Evolutionary conservation across 2,113 vertebrate species (phyloP).

Genomic region (Dromiciops gliroides): DNA sequence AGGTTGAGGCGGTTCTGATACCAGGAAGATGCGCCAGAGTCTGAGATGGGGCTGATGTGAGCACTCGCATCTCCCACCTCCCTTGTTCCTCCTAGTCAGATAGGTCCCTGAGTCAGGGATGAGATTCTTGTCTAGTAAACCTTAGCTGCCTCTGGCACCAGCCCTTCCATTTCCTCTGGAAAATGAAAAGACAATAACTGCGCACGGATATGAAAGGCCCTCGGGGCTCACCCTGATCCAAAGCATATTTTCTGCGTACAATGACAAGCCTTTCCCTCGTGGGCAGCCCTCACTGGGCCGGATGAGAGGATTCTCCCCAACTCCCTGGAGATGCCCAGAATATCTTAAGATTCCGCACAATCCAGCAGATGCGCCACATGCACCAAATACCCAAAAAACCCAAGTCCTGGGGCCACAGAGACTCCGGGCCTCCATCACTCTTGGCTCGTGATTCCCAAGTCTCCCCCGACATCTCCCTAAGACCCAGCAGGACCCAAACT

Average conservation of each 20-base stretch:
- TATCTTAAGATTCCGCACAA: not conserved
- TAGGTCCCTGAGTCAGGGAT: slow-evolving; percentile 60
- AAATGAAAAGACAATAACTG: slow-evolving; percentile 77
- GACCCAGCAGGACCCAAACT: not conserved
- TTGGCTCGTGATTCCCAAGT: not conserved
- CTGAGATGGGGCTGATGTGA: slow-evolving; percentile 44
- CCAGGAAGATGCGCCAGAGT: too few species aligned
- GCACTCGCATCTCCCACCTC: slow-evolving; percentile 46
- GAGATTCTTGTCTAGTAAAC: slow-evolving; percentile 71
- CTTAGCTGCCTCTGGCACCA: slow-evolving; percentile 62
- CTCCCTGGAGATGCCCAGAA: not conserved
- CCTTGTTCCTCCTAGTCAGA: slow-evolving; percentile 63
- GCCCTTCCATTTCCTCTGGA: slow-evolving; percentile 85
- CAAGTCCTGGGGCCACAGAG: not conserved
- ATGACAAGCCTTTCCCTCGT: not conserved
- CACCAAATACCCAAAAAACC: too few species aligned
- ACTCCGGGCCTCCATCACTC: fast-evolving
- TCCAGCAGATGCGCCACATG: not conserved
- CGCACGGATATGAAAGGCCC: not conserved
- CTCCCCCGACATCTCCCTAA: not conserved
- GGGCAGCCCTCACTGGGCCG: not conserved
- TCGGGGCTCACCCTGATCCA: slow-evolving; percentile 68
- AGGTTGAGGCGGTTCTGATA: too few species aligned
- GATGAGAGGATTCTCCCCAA: not conserved
- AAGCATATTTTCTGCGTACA: slow-evolving; percentile 71